Base-by-base conservation (phyloP, 2,888 invertebrate species). In the Miltochrista miniata region DNA sequence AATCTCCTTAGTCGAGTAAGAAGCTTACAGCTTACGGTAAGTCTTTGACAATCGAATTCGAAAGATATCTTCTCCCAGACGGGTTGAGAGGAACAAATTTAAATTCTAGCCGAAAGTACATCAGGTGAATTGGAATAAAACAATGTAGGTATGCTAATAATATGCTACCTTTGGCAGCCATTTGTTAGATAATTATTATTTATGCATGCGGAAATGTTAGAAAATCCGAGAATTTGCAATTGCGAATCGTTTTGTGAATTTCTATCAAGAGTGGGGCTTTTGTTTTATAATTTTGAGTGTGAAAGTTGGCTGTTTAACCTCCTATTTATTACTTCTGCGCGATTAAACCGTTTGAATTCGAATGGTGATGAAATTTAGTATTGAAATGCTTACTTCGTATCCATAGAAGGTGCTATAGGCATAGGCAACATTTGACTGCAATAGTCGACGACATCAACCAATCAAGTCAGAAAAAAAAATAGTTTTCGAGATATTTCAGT, bases 1-100 rank as follows among this genome's bases (percentile, higher is more conserved):
- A 87, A 88, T 87, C 88, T 87, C 73, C 88, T 88, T 88, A 88
- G 77, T 83, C 82, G 61, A 71, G 79, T 88, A 88, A 88, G 87
- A 72, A 80, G 88, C 87, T 85, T 85, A 85, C 70, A 65, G 72
- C 70, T 75, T 72, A 76, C 66, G 60, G 82, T 79, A 84, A 87
- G 87, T 85, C 88, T 86, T 81, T 84, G 86, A 87, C 87, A 86
- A 87, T 86, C 86, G 87, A 87, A 86, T 75, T 68, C 79, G 77
- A 79, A 74, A 74, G 76, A 83, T 74, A 76, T 78, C 76, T 73
- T 71, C 70, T 66, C 68, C 70, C 64, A 60, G 46, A 41, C 45
- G 48, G 55, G 52, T 48, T 53, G 63, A 59, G 59, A 54, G 59
- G 45, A 57, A 59, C 43, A 56, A 70, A 74, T 73, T 74, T 66